Conservation (phyloP, 2,888 invertebrate genomes). For the Oligia latruncula region DNA sequence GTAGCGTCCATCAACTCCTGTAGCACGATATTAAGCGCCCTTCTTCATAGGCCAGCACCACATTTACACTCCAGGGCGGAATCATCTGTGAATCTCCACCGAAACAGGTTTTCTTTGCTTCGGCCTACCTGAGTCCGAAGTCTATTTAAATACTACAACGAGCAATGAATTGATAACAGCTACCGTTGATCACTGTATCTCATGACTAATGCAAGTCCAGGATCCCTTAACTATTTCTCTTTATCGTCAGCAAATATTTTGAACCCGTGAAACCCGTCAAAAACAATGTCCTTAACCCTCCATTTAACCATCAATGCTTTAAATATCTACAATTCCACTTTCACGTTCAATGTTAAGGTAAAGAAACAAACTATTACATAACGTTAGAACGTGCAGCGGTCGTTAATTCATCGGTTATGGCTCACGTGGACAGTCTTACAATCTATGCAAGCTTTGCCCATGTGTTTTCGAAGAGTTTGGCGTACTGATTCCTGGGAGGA, state of each 20-base stretch:
- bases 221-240: background rate
- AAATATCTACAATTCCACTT: background rate
- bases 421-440: slow-evolving; percentile 30
- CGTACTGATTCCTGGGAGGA: background rate
- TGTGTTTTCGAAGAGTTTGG: background rate
- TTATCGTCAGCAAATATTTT: background rate
- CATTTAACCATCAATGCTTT: background rate
- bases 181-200: background rate
- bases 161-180: background rate
- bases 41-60: background rate
- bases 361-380: slow-evolving; percentile 34
- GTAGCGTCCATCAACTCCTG: background rate
- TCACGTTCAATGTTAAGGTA: slow-evolving; percentile 42
- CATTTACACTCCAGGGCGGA: background rate
- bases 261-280: background rate
- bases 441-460: background rate
- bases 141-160: background rate
- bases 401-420: slow-evolving; percentile 16
- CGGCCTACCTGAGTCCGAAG: background rate
- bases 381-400: slow-evolving; percentile 23
- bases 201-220: background rate
- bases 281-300: background rate
- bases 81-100: background rate
- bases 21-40: background rate
- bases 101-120: background rate